Conservation (phyloP, 2,113 vertebrate species). For the Lepidothrix coronata region DNA sequence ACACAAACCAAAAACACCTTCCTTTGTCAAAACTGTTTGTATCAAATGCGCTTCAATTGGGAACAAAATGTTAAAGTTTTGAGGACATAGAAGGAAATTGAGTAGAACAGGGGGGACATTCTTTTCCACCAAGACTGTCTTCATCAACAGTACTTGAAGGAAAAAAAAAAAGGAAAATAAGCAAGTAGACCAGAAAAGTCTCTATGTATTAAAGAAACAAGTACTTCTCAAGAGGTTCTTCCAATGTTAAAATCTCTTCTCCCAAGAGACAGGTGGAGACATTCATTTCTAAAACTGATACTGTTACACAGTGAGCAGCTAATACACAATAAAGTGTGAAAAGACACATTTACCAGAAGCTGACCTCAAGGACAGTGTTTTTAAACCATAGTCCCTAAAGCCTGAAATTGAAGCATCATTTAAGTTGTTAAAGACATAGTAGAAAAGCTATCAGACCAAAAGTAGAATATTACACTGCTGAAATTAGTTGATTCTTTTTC, state of each 20-base stretch:
- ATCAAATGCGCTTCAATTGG: neutral
- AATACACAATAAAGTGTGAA: slow-evolving; percentile 16
- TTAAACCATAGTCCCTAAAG: neutral
- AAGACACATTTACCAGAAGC: neutral
- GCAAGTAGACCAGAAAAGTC: neutral
- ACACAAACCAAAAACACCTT: neutral
- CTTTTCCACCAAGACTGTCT: neutral
- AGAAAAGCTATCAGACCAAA: neutral
- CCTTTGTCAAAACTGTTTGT: neutral
- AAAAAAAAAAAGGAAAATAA: neutral
- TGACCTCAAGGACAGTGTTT: neutral
- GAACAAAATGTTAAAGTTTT: neutral
- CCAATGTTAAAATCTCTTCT: neutral
- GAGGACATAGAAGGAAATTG: neutral
- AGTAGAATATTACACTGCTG: neutral
- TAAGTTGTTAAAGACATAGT: neutral
- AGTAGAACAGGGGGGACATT: neutral
- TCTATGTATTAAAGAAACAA: neutral
- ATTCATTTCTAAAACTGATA: neutral
- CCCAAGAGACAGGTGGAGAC: neutral
- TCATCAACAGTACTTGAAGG: neutral
- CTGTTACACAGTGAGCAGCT: neutral
- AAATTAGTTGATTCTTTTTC: neutral
- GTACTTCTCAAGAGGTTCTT: slow-evolving; percentile 1
- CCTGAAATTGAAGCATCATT: slow-evolving; percentile 13